Percentiles rank a stretch among this genome's conserved stretches.
Conservation (phyloP, 2,888 invertebrate genomes). For the Cylindroiulus punctatus region DNA sequence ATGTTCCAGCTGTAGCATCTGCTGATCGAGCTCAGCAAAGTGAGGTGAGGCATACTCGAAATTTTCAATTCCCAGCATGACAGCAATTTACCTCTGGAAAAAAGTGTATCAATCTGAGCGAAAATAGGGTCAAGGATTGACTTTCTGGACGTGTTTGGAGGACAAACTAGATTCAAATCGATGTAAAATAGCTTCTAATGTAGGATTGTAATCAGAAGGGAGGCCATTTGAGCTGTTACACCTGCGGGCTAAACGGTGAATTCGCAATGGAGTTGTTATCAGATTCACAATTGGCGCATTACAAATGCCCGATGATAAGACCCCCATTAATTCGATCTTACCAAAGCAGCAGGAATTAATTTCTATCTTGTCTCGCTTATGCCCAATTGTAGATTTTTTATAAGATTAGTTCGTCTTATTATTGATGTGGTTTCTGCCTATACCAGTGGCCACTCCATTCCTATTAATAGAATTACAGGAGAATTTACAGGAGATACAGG, state of each 20-base stretch:
- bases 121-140: constrained; percentile 38
- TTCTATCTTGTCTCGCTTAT: neutral
- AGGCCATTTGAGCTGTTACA: neutral
- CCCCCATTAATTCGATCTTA: constrained; percentile 20
- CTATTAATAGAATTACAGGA: too few species aligned
- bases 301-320: constrained; percentile 11
- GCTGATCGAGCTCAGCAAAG: neutral
- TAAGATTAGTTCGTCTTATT: neutral
- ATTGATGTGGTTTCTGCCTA: neutral
- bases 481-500: too few species aligned
- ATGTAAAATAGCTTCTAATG: constrained; percentile 38
- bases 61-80: neutral
- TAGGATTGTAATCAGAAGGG: constrained; percentile 19
- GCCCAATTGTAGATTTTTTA: neutral
- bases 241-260: neutral
- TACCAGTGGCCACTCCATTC: too few species aligned
- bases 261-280: neutral
- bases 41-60: neutral
- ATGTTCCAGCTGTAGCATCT: too few species aligned
- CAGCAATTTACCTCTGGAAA: neutral
- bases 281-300: constrained; percentile 5
- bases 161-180: constrained; percentile 36
- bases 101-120: constrained; percentile 17
- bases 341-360: constrained; percentile 14
- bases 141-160: constrained; percentile 38